Conservation (phyloP, 2,888 invertebrate genomes). For the Athalia cordata region DNA sequence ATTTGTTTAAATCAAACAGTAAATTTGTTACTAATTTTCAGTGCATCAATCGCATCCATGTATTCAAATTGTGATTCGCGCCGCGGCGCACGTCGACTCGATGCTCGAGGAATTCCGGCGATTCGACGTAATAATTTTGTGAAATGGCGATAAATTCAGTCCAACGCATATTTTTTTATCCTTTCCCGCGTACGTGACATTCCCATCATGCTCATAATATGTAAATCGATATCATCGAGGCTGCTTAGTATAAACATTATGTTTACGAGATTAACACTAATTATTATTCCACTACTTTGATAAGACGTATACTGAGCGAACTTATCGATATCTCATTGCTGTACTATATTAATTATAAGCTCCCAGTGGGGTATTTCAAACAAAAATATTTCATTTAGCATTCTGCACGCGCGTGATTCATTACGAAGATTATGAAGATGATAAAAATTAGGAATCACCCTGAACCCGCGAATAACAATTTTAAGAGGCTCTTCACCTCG, state of each 20-base stretch:
- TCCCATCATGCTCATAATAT: background rate
- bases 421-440: background rate
- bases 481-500: too few relatives aligned
- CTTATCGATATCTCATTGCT: background rate
- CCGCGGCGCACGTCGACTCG: too few relatives aligned
- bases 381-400: background rate
- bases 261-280: slow-evolving; percentile 34
- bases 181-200: slow-evolving; percentile 3
- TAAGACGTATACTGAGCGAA: background rate
- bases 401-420: background rate
- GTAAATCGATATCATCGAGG: background rate
- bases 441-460: background rate
- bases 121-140: too few relatives aligned
- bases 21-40: too few relatives aligned
- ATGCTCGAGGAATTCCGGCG: too few relatives aligned
- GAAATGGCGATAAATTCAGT: too few relatives aligned
- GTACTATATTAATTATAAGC: slow-evolving; percentile 22
- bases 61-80: too few relatives aligned
- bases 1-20: too few relatives aligned
- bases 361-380: slow-evolving; percentile 27
- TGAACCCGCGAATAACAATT: too few relatives aligned
- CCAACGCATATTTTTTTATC: slow-evolving; percentile 1
- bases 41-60: too few relatives aligned
- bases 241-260: slow-evolving; percentile 20
- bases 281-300: slow-evolving; percentile 9